Conservation (phyloP, 2,888 invertebrate genomes). For the Amitus sp. region DNA sequence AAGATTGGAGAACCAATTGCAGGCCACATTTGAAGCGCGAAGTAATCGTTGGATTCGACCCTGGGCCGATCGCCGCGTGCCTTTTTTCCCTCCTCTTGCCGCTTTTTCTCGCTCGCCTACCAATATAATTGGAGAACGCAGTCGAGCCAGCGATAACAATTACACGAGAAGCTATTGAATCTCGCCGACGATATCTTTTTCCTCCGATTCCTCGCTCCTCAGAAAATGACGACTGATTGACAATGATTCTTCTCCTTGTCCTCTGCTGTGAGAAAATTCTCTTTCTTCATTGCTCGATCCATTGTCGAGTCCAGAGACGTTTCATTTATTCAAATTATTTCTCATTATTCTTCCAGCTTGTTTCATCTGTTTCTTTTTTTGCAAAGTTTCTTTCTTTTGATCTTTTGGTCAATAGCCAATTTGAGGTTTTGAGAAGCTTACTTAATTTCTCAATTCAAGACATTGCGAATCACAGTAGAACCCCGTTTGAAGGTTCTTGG, state of each 20-base stretch:
- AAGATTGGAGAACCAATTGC: conserved; percentile 32
- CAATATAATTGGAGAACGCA: neutral
- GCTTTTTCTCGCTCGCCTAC: neutral
- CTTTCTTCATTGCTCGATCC: neutral
- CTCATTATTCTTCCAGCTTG: too few relatives aligned
- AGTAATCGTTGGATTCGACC: conserved; percentile 38
- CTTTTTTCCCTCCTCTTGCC: too few relatives aligned
- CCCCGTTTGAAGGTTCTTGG: too few relatives aligned
- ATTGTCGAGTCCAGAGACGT: neutral
- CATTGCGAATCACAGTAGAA: too few relatives aligned
- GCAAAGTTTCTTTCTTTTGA: too few relatives aligned
- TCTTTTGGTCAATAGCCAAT: too few relatives aligned
- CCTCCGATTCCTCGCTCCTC: neutral
- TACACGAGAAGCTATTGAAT: neutral
- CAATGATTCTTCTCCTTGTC: neutral
- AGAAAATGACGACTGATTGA: neutral
- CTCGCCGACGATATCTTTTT: conserved; percentile 3
- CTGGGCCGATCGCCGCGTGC: conserved; percentile 24
- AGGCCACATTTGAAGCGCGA: conserved; percentile 23
- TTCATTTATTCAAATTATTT: neutral
- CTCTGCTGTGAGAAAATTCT: neutral
- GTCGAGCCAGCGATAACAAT: neutral
- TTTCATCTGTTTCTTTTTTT: too few relatives aligned
- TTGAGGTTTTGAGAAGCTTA: too few relatives aligned
- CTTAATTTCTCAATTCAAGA: too few relatives aligned